Conservation (phyloP, 2,113 vertebrate species). For the Otolemur garnettii region DNA sequence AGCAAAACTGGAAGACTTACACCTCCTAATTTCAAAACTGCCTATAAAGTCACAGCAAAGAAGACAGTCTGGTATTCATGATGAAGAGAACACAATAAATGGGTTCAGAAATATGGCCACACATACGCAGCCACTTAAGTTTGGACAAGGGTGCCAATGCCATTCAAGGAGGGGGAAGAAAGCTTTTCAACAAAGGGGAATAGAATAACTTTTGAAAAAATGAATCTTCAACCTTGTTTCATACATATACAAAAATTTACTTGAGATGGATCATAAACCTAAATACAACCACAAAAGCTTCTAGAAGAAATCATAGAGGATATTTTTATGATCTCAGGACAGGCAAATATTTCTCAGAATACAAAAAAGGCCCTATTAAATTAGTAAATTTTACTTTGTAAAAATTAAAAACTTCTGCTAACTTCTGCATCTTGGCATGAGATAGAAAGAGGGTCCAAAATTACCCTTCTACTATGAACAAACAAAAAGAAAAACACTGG, state of each 20-base stretch:
- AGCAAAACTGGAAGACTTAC: neutral
- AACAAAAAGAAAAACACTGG: neutral
- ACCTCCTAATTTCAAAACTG: slow-evolving; percentile 21
- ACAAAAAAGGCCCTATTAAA: neutral
- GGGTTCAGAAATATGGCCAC: neutral
- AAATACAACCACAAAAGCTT: neutral
- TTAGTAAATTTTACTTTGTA: neutral
- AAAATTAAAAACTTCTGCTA: neutral
- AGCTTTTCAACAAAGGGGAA: neutral
- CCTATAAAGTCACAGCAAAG: neutral
- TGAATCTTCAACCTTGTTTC: neutral
- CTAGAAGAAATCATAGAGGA: neutral
- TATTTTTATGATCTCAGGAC: neutral
- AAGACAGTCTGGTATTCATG: neutral
- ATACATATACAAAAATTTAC: neutral
- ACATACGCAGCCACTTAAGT: neutral
- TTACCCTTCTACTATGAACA: neutral
- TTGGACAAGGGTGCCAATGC: neutral
- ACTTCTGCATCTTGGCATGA: neutral
- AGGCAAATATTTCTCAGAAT: neutral
- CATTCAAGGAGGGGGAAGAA: neutral
- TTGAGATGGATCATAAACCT: neutral
- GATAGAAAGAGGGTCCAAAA: neutral
- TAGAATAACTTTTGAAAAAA: neutral
- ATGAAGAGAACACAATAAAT: neutral